Conservation (phyloP, 2,797 vertebrate species). For the Alectoris magna region DNA sequence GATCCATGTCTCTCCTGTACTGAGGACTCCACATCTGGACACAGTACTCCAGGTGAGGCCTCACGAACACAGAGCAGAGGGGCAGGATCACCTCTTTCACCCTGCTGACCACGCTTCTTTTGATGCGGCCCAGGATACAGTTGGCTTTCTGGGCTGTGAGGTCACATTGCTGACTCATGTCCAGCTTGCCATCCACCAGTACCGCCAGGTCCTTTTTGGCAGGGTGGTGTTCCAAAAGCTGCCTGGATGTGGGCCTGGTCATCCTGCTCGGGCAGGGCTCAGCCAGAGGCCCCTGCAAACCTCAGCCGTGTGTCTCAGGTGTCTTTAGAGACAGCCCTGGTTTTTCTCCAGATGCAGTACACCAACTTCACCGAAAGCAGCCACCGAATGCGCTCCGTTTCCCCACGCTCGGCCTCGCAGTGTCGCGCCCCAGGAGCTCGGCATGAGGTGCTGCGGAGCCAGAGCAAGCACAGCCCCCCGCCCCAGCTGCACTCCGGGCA, state of each 20-base stretch:
- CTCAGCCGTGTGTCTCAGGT: not conserved
- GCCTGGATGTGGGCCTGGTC: not conserved
- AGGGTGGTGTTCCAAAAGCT: not conserved
- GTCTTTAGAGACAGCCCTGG: not conserved
- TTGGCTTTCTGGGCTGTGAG: too few species aligned
- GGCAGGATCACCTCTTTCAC: too few species aligned
- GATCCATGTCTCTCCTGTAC: too few species aligned
- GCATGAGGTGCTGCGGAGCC: not conserved
- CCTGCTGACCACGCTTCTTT: too few species aligned
- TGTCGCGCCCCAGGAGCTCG: not conserved
- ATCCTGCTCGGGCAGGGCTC: not conserved
- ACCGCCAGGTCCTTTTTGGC: too few species aligned
- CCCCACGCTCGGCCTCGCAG: not conserved
- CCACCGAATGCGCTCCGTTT: not conserved
- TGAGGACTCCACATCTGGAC: too few species aligned
- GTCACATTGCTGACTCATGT: too few species aligned
- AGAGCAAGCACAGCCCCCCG: not conserved
- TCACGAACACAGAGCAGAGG: too few species aligned
- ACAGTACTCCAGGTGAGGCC: too few species aligned
- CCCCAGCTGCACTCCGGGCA: not conserved
- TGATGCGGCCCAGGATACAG: too few species aligned
- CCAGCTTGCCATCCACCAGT: too few species aligned
- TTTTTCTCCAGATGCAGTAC: not conserved
- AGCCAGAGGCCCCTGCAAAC: not conserved
- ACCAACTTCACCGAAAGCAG: not conserved